phyloP scores from a whole-genome alignment of 2,888 invertebrate species.

The Eupithecia tripunctaria region DNA sequence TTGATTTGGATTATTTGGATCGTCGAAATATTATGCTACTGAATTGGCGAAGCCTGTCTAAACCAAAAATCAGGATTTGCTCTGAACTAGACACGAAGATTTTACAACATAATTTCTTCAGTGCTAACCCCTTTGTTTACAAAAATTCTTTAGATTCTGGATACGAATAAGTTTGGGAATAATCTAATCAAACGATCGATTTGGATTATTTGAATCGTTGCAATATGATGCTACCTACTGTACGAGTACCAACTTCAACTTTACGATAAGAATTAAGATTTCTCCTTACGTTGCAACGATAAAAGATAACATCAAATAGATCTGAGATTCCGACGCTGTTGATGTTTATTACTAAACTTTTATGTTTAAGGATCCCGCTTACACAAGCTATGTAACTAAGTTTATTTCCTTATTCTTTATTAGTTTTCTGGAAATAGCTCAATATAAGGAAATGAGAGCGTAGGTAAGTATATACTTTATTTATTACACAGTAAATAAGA shows the following conservation, averaged over 20 bases:
- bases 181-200: background rate
- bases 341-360: conserved; percentile 34
- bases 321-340: conserved; percentile 23
- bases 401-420: conserved; percentile 18
- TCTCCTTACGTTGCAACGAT: conserved; percentile 31
- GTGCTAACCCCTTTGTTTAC: background rate
- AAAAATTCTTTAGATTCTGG: background rate
- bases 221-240: background rate
- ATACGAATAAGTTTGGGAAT: background rate
- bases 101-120: too few species aligned
- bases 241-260: conserved; percentile 14
- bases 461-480: background rate
- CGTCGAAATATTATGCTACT: background rate
- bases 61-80: background rate
- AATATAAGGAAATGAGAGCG: conserved; percentile 5
- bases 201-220: background rate
- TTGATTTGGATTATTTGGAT: background rate
- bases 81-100: background rate
- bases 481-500: background rate
- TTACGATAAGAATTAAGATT: conserved; percentile 37
- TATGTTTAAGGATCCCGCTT: conserved; percentile 24
- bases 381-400: conserved; percentile 16
- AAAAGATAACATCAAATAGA: conserved; percentile 37
- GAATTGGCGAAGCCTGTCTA: background rate
- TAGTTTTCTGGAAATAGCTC: background rate